Percentiles rank a stretch among this genome's conserved stretches.
These are phyloP conservation scores for Coelopa frigida DNA, from an alignment of 1,140 invertebrate genomes.

Conservation along the genomic window DNA sequence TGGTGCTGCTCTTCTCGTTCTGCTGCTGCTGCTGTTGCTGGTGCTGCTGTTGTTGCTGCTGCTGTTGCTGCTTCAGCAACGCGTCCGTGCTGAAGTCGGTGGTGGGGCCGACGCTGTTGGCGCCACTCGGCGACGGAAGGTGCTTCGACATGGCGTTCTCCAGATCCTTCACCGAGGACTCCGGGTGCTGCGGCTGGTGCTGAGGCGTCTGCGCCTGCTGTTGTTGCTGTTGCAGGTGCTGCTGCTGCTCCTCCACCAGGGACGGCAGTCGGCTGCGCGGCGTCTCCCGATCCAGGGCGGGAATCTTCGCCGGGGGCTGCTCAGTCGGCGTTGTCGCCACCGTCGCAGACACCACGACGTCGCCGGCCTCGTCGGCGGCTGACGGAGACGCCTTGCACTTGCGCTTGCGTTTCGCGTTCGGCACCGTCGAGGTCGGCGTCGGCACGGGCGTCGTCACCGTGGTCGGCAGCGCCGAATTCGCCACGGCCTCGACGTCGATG, in stretches of 20 bases:
- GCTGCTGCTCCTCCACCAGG: slow-evolving; percentile 28
- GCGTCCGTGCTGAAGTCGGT: slow-evolving; percentile 82
- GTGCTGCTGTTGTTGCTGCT: slow-evolving; percentile 49
- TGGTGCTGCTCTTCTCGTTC: slow-evolving; percentile 59
- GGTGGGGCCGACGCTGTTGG: slow-evolving; percentile 43
- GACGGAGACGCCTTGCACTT: slow-evolving; percentile 30
- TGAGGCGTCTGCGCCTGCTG: slow-evolving; percentile 1
- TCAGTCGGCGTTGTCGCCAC: slow-evolving; percentile 20
- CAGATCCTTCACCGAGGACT: slow-evolving; percentile 62
- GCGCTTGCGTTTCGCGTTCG: slow-evolving; percentile 30
- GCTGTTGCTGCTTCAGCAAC: slow-evolving; percentile 51
- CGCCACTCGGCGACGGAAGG: slow-evolving; percentile 56
- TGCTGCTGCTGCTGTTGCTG: slow-evolving; percentile 50
- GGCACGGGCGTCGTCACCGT: slow-evolving; percentile 26
- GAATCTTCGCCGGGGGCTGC: slow-evolving; percentile 35
- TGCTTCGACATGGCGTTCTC: slow-evolving; percentile 96
- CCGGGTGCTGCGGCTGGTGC: slow-evolving; percentile 18
- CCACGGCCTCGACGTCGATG: slow-evolving; percentile 30
- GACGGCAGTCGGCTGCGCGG: slow-evolving; percentile 34
- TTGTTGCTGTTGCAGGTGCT: slow-evolving; percentile 4
- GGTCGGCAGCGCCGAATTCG: slow-evolving; percentile 19
- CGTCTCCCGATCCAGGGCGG: slow-evolving; percentile 27
- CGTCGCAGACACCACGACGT: neutral
- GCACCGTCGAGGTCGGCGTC: slow-evolving; percentile 13
- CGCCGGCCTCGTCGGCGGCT: slow-evolving; percentile 15